Base-by-base conservation (phyloP, 2,888 invertebrate species). In the Cheilosia urbana region DNA sequence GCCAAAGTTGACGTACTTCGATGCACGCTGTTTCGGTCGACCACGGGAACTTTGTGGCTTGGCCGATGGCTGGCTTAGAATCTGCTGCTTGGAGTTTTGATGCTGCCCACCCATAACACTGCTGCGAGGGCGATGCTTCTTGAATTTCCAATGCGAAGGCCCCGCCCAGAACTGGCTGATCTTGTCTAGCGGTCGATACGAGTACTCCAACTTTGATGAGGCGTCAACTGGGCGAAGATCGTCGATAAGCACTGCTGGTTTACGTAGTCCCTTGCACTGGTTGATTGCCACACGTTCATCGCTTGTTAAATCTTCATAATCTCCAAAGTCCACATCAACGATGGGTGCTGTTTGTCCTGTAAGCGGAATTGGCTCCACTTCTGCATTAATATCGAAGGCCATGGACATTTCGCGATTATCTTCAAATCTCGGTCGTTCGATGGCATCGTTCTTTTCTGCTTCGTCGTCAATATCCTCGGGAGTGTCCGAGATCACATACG, bases 81-180 rank as follows among this genome's bases (percentile, higher is more conserved):
- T 51, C 37, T 62, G 57, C 37, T 27, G 71, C 82, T 88, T 6
- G 49, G 87, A 53, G 72, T 78, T 1, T 17, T 58, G 60, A 24
- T 60, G 71, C 21, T 81, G 83, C 7, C 68, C 58, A 19, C 71
- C 80, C 21, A 88, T 72, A 0, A 87, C 87, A 11, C 90, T 88
- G n/a, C 85, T 89, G n/a, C 89, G 89, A 5, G 87, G 71, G 0
- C 91, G 89, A 0, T 66, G n/a, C 3, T 93, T 93, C 89, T 94
- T 94, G 53, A 96, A 94, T 88, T 96, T 95, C 97, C 97, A 97
- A 92, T 97, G 96, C 55, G 95, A 93, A 37, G 97, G 97, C 0
- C 97, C 97, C 24, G 96, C 96, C 97, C 97, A 97, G 87, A 95
- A 92, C 76, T 92, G 92, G 47, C 91, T 91, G 13, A 92, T 92